These are phyloP conservation scores for Coregonus ussuriensis DNA, from an alignment of 2,797 vertebrate species.

Conservation along the genomic window DNA sequence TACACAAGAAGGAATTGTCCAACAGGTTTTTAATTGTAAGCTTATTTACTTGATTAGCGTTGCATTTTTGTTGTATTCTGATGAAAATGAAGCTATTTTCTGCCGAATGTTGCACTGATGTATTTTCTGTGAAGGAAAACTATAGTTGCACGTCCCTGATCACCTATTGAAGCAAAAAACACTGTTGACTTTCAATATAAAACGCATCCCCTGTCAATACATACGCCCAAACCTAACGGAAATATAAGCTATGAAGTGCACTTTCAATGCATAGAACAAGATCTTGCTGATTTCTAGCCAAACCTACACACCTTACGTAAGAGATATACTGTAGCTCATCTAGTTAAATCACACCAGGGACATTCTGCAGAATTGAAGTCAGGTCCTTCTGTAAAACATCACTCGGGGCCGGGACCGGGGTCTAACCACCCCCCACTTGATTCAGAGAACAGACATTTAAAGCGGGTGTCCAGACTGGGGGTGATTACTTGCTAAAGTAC, in stretches of 20 bases:
- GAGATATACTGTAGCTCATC: background rate
- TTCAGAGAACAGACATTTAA: background rate
- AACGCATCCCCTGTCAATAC: no score
- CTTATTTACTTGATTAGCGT: no score
- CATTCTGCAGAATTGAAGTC: background rate
- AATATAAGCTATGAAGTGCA: background rate
- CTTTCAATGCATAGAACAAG: background rate
- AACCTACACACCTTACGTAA: background rate
- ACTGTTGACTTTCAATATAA: no score
- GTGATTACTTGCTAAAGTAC: background rate
- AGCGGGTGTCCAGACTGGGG: background rate
- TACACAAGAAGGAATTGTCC: no score
- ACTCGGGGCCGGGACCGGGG: background rate
- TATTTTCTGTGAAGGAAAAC: no score
- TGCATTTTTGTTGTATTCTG: no score
- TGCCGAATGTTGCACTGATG: no score
- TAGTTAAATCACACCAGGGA: background rate
- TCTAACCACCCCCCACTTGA: constrained; percentile 11
- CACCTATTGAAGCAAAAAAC: no score
- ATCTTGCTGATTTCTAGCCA: background rate
- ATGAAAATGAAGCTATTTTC: no score
- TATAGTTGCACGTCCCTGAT: no score
- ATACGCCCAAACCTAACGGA: background rate
- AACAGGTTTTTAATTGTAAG: no score
- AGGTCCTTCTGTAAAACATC: background rate